These are phyloP conservation scores for Toxonevra muliebris DNA, from an alignment of 2,888 invertebrate genomes.

Conservation along the genomic window DNA sequence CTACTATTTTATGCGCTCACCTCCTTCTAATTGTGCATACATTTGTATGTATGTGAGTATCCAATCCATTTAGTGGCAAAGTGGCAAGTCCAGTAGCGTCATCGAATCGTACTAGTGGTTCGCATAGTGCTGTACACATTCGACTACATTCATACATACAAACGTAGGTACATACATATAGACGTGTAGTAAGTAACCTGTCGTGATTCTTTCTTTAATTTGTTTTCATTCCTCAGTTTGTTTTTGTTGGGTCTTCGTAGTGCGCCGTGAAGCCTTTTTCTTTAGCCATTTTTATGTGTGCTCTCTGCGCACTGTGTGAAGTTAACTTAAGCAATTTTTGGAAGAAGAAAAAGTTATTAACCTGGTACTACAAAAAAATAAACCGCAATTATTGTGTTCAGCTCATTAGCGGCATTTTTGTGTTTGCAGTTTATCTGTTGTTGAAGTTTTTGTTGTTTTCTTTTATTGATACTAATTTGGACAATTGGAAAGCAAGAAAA, in stretches of 20 bases:
- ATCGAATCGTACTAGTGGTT: too few species aligned
- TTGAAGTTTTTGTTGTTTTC: background rate
- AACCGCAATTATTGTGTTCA: constrained; percentile 42
- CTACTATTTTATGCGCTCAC: background rate
- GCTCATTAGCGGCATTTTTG: constrained; percentile 45
- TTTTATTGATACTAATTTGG: constrained; percentile 5
- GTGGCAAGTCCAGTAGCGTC: too few species aligned
- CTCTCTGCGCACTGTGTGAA: too few species aligned
- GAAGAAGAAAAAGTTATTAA: constrained; percentile 28
- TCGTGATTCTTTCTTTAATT: constrained; percentile 49
- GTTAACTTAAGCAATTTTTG: too few species aligned
- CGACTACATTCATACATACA: too few species aligned
- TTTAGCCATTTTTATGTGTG: too few species aligned
- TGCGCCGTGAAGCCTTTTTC: too few species aligned
- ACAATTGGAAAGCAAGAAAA: background rate
- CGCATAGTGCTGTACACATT: too few species aligned
- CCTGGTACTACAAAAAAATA: constrained; percentile 12
- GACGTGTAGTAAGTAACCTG: constrained; percentile 44
- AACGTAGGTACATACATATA: too few species aligned
- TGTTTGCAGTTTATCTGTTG: background rate
- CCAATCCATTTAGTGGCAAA: too few species aligned
- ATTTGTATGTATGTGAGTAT: too few species aligned
- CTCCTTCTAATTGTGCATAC: constrained; percentile 6
- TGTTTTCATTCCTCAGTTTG: constrained; percentile 23
- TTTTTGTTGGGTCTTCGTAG: too few species aligned